Evolutionary conservation across 2,113 vertebrate species (phyloP), one percentile per base, ranked within the genome.

Genomic region (Poecilia latipinna): DNA sequence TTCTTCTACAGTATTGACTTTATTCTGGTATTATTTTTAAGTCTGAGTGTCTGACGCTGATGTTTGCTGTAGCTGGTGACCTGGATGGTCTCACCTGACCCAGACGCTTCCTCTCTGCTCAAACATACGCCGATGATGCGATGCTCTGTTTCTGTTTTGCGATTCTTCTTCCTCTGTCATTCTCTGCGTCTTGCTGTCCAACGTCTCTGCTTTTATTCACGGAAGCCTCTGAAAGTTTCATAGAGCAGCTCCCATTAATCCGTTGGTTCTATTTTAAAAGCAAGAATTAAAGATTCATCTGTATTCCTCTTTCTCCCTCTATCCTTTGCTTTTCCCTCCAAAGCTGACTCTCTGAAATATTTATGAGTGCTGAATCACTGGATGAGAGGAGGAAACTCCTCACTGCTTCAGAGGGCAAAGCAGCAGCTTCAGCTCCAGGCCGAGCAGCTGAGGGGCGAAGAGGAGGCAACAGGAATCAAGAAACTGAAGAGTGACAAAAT

Each of bases 211-310:
- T 88, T 93, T 92, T 93, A 91, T 93, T 91, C 89, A 91, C 87
- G 82, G 81, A 33, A 82, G 28, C 68, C 42, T 74, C 80, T 91
- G 91, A 93, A 93, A 90, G 65, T 92, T 93, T 93, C 77, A 93
- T 91, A 76, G 73, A 33, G 80, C 69, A 61, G 80, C 80, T 85
- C n/a, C 87, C 92, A 92, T 94, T 93, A 92, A 94, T 93, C 90
- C 89, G 79, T 26, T 69, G 77, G 66, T 68, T 57, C 90, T 78
- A 76, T 82, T 92, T 89, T 91, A 89, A 92, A 90, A 91, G 90
- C 82, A 77, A 67, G 69, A 89, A 94, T 94, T 80, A 93, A 94
- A 93, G 77, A 90, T 93, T 93, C 73, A 93, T 93, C 87, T 75
- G 78, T 67, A 66, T 87, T 75, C 84, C 84, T 83, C 77, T 78